Conservation (phyloP, 2,113 vertebrate genomes). For the Balaenoptera acutorostrata region DNA sequence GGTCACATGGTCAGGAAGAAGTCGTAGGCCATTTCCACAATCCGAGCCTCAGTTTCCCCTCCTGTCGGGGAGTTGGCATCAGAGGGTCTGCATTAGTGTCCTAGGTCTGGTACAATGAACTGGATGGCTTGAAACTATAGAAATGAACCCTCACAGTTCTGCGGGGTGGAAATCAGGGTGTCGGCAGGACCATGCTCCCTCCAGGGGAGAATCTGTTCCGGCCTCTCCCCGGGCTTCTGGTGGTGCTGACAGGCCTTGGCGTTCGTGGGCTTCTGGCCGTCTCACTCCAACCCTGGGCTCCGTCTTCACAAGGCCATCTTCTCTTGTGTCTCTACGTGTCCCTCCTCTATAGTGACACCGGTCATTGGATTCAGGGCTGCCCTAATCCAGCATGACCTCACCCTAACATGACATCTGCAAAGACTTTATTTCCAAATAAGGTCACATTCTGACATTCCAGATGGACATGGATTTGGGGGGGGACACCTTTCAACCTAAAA, state of each 20-base stretch:
- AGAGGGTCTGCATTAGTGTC: neutral
- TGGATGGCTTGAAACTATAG: neutral
- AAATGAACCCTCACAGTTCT: accelerated
- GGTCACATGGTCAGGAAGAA: neutral
- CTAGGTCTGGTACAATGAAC: neutral
- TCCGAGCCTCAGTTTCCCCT: neutral
- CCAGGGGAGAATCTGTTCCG: neutral
- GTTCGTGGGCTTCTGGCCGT: neutral
- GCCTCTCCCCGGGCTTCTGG: neutral
- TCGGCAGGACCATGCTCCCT: accelerated
- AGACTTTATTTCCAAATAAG: neutral
- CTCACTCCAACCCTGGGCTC: neutral
- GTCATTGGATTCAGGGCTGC: neutral
- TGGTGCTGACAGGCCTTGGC: accelerated
- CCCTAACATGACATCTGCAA: neutral
- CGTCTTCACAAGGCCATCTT: neutral
- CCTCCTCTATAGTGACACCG: neutral
- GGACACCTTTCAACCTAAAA: neutral
- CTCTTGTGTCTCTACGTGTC: neutral
- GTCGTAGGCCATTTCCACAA: accelerated
- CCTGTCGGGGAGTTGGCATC: neutral
- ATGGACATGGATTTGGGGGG: accelerated
- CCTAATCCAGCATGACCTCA: accelerated
- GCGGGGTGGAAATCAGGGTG: accelerated
- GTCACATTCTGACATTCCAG: neutral